Base-by-base conservation (phyloP, 2,113 vertebrate species). In the Ceuthmochares aereus region DNA sequence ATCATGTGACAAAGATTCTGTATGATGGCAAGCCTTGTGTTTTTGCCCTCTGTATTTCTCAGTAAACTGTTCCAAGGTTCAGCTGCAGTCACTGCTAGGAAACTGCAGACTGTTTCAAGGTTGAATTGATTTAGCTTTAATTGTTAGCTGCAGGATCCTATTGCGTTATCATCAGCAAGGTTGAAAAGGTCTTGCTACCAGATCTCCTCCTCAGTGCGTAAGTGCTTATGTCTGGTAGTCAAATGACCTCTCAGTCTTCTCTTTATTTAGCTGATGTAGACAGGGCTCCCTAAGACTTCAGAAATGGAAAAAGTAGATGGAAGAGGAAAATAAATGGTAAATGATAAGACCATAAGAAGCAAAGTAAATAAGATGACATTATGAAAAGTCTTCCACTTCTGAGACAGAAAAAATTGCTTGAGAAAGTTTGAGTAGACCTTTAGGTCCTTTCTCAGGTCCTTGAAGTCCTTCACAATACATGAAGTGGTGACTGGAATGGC, bases 121-220 rank as follows among this genome's bases (percentile, higher is more conserved):
- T 95, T 95, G 91, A 91, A 84, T 89, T 87, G 86, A 72, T 93
- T 64, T 40, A 37, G 56, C 86, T 92, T 86, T 93, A 86, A 92
- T 81, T 95, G 86, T 75, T 93, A 72, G 80, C 86, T 80, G 49
- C 42, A 81, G 77, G 91, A 96, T 97, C 89, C 69, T 93, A 93
- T 97, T 97, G 84, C 52, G 0, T 90, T 92, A 47, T 68, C 60
- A 87, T 97, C 94, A 96, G 93, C 94, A 96, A 94, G 18, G 58
- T 52, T 91, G 91, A 51, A 89, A 79, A 93, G 66, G 23, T 67
- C 69, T 91, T 93, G 89, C 80, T 89, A 87, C 80, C 42, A 86
- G 51, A 95, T 95, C 86, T 81, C 59, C 45, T 86, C 29, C 56
- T 90, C 34, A 9, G 68, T 73, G 87, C 63, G 32, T 81, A 84